phyloP scores from a whole-genome alignment of 1,140 invertebrate species.

The Coptotermes formosanus region DNA sequence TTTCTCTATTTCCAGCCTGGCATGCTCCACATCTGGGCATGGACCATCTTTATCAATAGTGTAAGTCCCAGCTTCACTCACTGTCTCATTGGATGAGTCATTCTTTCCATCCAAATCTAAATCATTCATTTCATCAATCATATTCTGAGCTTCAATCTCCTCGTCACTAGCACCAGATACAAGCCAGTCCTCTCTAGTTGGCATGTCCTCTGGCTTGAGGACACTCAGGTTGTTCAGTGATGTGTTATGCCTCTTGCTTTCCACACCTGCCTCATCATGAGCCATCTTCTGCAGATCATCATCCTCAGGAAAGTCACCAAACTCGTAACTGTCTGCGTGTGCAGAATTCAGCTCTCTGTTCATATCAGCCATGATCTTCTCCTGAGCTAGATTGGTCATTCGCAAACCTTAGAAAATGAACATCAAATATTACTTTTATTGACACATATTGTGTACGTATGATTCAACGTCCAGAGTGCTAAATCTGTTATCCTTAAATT shows the following conservation, averaged over 20 bases:
- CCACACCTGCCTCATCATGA: background rate
- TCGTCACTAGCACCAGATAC: slow-evolving; percentile 9
- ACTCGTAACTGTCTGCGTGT: slow-evolving; percentile 10
- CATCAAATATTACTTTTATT: background rate
- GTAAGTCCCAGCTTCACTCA: slow-evolving; percentile 83
- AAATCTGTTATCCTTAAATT: too few relatives aligned
- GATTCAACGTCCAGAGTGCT: too few relatives aligned
- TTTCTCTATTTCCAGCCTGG: slow-evolving; percentile 80
- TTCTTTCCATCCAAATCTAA: slow-evolving; percentile 10
- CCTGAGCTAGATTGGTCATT: slow-evolving; percentile 33
- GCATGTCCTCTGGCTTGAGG: background rate
- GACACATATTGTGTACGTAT: background rate
- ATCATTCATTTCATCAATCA: background rate
- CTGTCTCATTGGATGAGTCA: slow-evolving; percentile 52
- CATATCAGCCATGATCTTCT: slow-evolving; percentile 29
- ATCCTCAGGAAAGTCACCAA: slow-evolving; percentile 24
- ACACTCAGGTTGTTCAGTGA: background rate
- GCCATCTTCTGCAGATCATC: background rate
- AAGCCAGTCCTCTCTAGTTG: slow-evolving; percentile 1
- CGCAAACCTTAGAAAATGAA: slow-evolving; percentile 20
- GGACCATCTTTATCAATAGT: slow-evolving; percentile 77
- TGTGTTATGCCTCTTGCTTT: background rate
- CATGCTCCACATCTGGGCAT: slow-evolving; percentile 81
- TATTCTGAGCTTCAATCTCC: background rate
- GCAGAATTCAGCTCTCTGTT: background rate